phyloP scores from a whole-genome alignment of 2,797 vertebrate genomes.

The Microhierax caerulescens region DNA sequence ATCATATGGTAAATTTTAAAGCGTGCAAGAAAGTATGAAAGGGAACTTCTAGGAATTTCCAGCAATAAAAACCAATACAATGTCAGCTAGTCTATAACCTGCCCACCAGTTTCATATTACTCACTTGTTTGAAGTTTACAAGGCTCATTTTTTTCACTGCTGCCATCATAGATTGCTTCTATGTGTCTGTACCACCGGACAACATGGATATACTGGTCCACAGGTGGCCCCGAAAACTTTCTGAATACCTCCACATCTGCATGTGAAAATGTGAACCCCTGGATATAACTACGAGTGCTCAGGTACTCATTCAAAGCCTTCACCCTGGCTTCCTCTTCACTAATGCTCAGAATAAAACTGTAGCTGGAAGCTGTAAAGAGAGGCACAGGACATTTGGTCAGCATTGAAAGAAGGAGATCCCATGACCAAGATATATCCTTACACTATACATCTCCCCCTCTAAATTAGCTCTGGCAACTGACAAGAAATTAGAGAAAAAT shows the following conservation, averaged over 20 bases:
- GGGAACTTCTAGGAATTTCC: background rate
- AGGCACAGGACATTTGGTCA: conserved; percentile 68
- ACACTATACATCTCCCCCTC: background rate
- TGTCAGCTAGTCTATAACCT: conserved; percentile 51
- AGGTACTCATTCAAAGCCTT: conserved; percentile 90
- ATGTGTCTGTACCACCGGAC: conserved; percentile 96
- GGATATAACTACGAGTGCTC: conserved; percentile 93
- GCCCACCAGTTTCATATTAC: conserved; percentile 77
- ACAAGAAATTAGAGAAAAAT: background rate
- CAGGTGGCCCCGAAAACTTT: conserved; percentile 84
- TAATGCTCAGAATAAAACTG: conserved; percentile 88
- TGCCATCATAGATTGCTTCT: conserved; percentile 83
- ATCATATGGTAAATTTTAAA: background rate
- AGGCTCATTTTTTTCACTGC: conserved; percentile 61
- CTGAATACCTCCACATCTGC: conserved; percentile 87
- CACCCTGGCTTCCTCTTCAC: conserved; percentile 83
- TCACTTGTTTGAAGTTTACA: conserved; percentile 78
- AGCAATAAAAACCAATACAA: conserved; percentile 5
- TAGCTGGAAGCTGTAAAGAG: conserved; percentile 90
- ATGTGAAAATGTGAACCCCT: conserved; percentile 88
- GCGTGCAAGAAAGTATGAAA: background rate
- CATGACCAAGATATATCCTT: conserved; percentile 51
- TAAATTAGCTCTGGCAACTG: background rate
- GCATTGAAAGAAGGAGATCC: conserved; percentile 31
- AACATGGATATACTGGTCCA: conserved; percentile 84